Conservation (phyloP, 2,797 vertebrate genomes). For the Cossypha niveicapilla region DNA sequence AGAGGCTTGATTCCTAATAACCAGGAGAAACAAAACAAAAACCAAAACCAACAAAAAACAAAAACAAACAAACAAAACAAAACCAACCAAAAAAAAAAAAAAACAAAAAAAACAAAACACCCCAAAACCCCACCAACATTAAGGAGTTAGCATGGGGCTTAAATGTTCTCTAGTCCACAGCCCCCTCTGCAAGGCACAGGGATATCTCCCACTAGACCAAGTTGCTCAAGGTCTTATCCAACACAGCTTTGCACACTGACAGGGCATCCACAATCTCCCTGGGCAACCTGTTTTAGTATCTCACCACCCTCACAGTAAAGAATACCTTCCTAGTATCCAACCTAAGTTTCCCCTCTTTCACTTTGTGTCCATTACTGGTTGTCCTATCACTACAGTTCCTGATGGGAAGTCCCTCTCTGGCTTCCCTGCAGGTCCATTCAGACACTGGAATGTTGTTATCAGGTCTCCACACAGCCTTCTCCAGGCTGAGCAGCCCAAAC, state of each 20-base stretch:
- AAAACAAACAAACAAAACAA: no score
- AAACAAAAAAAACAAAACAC: background rate
- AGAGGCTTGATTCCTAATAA: background rate
- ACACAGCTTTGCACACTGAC: background rate
- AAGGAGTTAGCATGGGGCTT: background rate
- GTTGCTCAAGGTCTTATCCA: background rate
- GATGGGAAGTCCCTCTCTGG: background rate
- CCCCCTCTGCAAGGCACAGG: rapidly evolving
- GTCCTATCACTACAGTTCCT: background rate
- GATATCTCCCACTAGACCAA: background rate
- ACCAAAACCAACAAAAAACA: no score
- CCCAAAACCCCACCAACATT: background rate
- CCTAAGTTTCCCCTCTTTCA: background rate
- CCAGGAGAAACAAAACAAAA: background rate
- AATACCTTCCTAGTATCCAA: background rate
- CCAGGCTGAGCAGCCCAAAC: background rate
- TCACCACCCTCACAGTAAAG: background rate
- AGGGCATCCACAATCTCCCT: background rate
- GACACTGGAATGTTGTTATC: background rate
- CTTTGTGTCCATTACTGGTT: background rate
- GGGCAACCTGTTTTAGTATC: background rate
- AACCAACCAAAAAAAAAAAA: no score
- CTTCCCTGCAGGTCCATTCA: background rate
- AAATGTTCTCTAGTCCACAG: background rate
- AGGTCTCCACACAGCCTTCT: background rate